Percentiles rank a stretch among this genome's conserved stretches.
Evolutionary conservation across 2,797 vertebrate genomes (phyloP).

Genomic region (Basileuterus tristriatus): DNA sequence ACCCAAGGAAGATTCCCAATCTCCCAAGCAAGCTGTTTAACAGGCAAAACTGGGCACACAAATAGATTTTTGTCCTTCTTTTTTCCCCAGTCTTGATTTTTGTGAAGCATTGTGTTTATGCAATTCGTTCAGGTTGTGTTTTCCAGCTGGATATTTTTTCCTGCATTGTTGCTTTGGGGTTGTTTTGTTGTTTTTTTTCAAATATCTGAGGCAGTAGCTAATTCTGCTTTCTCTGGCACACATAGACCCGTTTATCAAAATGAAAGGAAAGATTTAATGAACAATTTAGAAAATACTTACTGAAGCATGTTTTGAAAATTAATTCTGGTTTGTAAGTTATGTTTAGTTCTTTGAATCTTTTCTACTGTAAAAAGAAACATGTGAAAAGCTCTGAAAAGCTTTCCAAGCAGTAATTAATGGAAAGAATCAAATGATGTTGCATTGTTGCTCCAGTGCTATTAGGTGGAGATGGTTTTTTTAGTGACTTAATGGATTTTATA

Average conservation of each 20-base stretch:
- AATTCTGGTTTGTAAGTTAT: constrained; percentile 13
- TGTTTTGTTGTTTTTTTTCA: background rate
- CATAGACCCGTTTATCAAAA: background rate
- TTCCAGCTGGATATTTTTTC: background rate
- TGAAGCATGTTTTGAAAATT: constrained; percentile 13
- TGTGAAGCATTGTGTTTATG: background rate
- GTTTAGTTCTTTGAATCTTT: constrained; percentile 21
- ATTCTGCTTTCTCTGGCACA: background rate
- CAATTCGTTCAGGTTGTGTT: background rate
- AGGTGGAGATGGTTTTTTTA: background rate
- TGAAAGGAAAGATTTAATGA: constrained; percentile 6
- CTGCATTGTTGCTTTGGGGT: background rate
- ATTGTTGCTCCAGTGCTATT: background rate
- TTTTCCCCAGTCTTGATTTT: background rate
- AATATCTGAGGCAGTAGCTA: background rate
- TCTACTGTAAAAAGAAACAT: background rate
- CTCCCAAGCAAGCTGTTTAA: background rate
- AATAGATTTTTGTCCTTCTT: background rate
- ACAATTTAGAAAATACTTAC: constrained; percentile 20
- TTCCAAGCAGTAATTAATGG: constrained; percentile 33
- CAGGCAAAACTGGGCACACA: background rate
- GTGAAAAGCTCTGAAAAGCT: background rate
- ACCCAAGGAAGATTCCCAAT: background rate
- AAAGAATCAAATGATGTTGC: constrained; percentile 8
- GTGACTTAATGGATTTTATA: background rate